A percentile compares a stretch with the other conserved stretches of the same genome.
Conservation (phyloP, 2,113 vertebrate species). For the Mastomys natalensis region DNA sequence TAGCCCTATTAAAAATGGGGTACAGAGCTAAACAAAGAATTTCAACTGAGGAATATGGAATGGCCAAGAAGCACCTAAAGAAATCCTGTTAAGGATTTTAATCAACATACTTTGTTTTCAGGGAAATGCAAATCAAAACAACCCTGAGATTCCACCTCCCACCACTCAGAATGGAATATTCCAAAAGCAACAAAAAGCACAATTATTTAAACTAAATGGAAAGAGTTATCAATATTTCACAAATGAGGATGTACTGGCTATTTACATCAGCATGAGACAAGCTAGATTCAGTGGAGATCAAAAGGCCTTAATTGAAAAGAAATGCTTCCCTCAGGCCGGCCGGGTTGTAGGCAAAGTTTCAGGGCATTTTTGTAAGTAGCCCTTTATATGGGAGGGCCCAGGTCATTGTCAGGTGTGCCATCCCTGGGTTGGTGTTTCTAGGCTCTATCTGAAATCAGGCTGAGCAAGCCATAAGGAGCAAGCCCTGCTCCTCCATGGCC, state of each 20-base stretch:
- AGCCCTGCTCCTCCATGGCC: background rate
- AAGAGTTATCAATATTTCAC: background rate
- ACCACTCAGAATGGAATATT: background rate
- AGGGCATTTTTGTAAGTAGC: background rate
- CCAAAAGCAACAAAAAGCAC: background rate
- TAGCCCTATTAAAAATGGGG: too few species aligned
- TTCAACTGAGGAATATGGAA: too few species aligned
- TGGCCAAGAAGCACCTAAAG: too few species aligned
- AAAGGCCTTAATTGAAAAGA: background rate
- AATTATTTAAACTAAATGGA: slow-evolving; percentile 3
- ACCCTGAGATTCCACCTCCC: too few species aligned
- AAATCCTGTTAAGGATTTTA: too few species aligned
- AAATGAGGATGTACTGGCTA: background rate
- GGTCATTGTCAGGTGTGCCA: too few species aligned
- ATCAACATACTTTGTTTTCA: too few species aligned
- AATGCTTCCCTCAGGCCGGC: background rate
- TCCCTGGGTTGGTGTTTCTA: background rate
- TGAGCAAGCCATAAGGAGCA: background rate
- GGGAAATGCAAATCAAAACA: too few species aligned
- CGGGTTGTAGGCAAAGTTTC: background rate
- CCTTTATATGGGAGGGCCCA: background rate
- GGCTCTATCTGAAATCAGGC: background rate
- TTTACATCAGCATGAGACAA: background rate
- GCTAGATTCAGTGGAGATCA: background rate
- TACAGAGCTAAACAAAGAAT: too few species aligned